Evolutionary conservation across 2,113 vertebrate species (phyloP), one percentile per base, ranked within the genome.

Genomic region (Anhinga rufa): DNA sequence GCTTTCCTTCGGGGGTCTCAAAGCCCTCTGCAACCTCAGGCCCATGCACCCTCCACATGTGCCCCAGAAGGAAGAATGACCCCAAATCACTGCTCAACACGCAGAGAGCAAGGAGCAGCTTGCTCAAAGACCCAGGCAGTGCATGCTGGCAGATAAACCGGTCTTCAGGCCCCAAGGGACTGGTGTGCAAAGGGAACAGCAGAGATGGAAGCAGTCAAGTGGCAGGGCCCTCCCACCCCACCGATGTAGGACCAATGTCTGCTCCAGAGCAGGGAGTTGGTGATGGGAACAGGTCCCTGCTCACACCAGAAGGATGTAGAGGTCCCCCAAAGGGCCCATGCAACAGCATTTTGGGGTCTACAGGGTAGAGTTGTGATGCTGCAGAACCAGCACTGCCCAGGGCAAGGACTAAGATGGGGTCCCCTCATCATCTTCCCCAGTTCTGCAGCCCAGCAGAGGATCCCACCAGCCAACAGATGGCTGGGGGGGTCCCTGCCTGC

Each of bases 21-120:
- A 82, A 77, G 64, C 18, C 52, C n/a, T 42, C 66, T 44, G 32
- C 57, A 75, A 8, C 29, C 51, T 66, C 52, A 29, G 28, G 5
- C 5, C 31, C 12, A 4, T 49, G 72, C 16, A 1, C 17, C 32
- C 36, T 72, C 22, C 29, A 44, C 12, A 2, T 0, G 1, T 1
- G 1, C 17, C 26, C 71, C 48, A 60, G 44, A 42, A 69, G 36
- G 55, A 49, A 51, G 36, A 26, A 20, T 4, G 55, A 62, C 64
- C 57, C 65, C 69, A 64, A 17, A 54, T 38, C 17, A 8, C 38
- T 36, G 40, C 54, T 57, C 61, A 57, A 6, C 19, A 31, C 48
- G 29, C 49, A 16, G 21, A 26, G 54, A 80, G 26, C 0, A 0
- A 75, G 71, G 36, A 86, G 58, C 42, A 69, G n/a, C 64, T 60